Evolutionary conservation across 2,888 invertebrate genomes (phyloP), one percentile per base, ranked within the genome.

Genomic region (Bibio marci): DNA sequence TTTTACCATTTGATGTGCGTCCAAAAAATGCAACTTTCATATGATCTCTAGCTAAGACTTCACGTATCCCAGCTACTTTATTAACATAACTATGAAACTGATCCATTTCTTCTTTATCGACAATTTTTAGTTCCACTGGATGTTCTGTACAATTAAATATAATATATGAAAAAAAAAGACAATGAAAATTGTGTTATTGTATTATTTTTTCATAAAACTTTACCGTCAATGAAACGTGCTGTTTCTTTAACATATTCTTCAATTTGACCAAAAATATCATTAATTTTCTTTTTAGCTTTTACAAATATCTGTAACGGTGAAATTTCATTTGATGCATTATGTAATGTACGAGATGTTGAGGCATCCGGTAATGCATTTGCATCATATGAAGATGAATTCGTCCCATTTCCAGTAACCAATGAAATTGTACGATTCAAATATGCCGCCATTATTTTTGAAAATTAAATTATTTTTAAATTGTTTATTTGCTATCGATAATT

Each of bases 231-330:
- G 59, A 88, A 92, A 41, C 70, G 70, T 47, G 79, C 76, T 6
- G 88, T 79, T 60, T 97, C 94, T 45, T 76, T 72, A 42, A 97
- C 90, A 67, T 94, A 95, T 52, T 81, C 81, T 55, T 87, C 83
- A 52, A 99, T 86, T 59, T 95, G 91, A 38, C 76, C 74, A 65
- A 94, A 99, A 52, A 98, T 91, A 57, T 92, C 91, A 62, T 95
- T 97, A 56, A 98, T 95, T 66, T 87, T 87, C 72, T 91, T 94
- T 69, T 98, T 98, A 39, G 97, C 97, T 52, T 90, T 82, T 49
- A 94, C 94, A 66, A 98, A 99, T 52, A 94, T 80, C 81, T 95
- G 92, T 50, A 98, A 79, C 41, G 97, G 97, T 49, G 86, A 87
- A 67, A 73, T 73, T 54, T 73, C 75, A 58, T 69, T 70, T 50